Conservation (phyloP, 2,113 vertebrate genomes). For the Phocoena phocoena region DNA sequence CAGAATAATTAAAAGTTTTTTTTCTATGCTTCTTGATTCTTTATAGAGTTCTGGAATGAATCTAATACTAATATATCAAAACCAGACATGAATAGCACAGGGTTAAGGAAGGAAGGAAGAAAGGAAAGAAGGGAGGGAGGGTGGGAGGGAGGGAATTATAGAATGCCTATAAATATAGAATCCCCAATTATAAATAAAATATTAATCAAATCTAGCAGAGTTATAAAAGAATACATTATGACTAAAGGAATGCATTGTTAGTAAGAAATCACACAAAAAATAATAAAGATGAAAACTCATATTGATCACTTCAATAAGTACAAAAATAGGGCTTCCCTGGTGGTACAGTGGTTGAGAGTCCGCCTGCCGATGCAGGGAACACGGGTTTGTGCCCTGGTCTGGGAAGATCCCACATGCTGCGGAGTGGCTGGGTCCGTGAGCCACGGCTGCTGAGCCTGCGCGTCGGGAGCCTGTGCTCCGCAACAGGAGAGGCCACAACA, state of each 20-base stretch:
- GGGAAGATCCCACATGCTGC: too few relatives aligned
- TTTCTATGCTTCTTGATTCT: background rate
- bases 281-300: background rate
- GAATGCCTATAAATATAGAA: background rate
- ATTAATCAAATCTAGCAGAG: background rate
- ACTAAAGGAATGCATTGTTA: background rate
- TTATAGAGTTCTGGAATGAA: background rate
- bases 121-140: background rate
- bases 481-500: too few relatives aligned
- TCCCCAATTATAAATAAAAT: background rate
- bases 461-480: too few relatives aligned
- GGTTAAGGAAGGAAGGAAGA: background rate
- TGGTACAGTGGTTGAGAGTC: too few relatives aligned
- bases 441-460: too few relatives aligned
- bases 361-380: too few relatives aligned
- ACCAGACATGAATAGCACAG: background rate
- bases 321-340: background rate
- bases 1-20: background rate
- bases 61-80: background rate
- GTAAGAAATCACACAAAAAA: background rate
- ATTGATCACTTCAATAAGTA: conserved; percentile 12
- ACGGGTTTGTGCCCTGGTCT: too few relatives aligned
- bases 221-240: background rate
- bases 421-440: too few relatives aligned
- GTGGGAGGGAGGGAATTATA: background rate